Base-by-base conservation (phyloP, 2,113 vertebrate genomes). In the Paramormyrops kingsleyae region DNA sequence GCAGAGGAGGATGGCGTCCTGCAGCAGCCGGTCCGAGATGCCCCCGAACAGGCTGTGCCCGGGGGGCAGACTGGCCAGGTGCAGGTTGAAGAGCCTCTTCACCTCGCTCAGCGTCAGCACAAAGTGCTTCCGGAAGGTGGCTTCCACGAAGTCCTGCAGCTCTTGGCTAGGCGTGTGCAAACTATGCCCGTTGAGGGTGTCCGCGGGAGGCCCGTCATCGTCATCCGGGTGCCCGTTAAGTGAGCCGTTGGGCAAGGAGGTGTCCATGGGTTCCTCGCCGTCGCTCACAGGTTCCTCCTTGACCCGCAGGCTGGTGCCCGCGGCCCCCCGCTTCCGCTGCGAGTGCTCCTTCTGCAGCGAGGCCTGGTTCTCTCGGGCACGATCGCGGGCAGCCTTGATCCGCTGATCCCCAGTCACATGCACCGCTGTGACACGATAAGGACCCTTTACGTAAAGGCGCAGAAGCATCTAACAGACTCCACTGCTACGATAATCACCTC, bases 81-180 rank as follows among this genome's bases (percentile, higher is more conserved):
- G 98, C 90, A 99, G 97, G 95, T 98, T 97, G 92, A 99, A 97
- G 90, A 99, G 96, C 94, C 99, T 96, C 95, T 99, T 99, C 5
- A 99, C 96, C 95, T 99, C 99, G 0, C 97, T 98, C 94, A 99
- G 94, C 0, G 98, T 98, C 94, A 99, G 95, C 7, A 99, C 99
- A 92, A 96, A 97, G 88, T 99, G 97, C 95, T 96, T 99, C 94
- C 95, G 95, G 95, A 99, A 99, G 0, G 96, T 99, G 3, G 95
- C 94, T 0, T 66, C 93, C 92, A 99, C 97, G 92, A 99, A 99
- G 10, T 97, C 97, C 93, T 95, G 95, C 90, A 99, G 97, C 96
- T 99, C 97, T 1, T 91, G 95, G 0, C 96, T 94, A 0, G 97
- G 94, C 0, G 93, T 87, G 49, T 91, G 91, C 0, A 93, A 94